phyloP scores from a whole-genome alignment of 2,797 vertebrate species.

The Sebastes hubbsi region DNA sequence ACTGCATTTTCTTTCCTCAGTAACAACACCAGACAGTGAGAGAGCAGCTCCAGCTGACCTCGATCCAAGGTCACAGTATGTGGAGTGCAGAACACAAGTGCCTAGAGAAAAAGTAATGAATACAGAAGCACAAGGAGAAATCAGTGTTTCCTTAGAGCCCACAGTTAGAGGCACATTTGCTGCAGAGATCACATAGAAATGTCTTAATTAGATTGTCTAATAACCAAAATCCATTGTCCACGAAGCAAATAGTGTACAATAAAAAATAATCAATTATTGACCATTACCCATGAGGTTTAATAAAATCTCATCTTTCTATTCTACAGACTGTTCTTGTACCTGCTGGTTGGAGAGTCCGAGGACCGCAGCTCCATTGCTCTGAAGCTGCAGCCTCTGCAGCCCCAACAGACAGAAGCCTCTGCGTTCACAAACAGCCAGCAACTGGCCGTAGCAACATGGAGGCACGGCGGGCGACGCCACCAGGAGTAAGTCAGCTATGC shows the following conservation, averaged over 20 bases:
- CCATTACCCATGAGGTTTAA: neutral
- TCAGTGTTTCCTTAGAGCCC: neutral
- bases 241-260: neutral
- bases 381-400: constrained; percentile 66
- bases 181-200: neutral
- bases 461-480: constrained; percentile 75
- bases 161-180: neutral
- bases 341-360: constrained; percentile 74
- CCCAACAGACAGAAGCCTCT: constrained; percentile 78
- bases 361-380: constrained; percentile 31
- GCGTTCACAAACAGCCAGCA: constrained; percentile 71
- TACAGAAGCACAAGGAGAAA: neutral
- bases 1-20: constrained; percentile 80
- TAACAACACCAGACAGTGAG: constrained; percentile 76
- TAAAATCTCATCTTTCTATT: neutral
- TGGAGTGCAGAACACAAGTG: constrained; percentile 71
- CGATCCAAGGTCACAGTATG: constrained; percentile 29
- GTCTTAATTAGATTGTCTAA: neutral
- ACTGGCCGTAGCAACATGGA: constrained; percentile 62
- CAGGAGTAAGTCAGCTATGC: constrained; percentile 77
- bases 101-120: constrained; percentile 50
- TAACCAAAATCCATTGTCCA: neutral
- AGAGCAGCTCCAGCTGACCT: neutral
- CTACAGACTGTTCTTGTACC: constrained; percentile 50
- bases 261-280: neutral